Evolutionary conservation across 2,888 invertebrate genomes (phyloP), one percentile per base, ranked within the genome.

Genomic region (Apodemia zela): DNA sequence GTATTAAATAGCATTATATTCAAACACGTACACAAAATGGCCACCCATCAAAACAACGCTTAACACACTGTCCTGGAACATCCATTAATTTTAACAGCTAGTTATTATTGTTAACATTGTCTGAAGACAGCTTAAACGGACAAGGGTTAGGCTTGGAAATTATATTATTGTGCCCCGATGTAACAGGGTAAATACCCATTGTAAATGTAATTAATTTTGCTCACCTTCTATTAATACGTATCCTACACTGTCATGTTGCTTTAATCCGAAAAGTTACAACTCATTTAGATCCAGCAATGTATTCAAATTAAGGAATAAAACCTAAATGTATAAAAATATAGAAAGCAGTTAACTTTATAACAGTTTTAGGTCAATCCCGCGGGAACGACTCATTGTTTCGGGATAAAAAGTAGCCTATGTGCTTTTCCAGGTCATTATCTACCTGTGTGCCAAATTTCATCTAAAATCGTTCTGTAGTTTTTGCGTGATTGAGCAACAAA

Each of bases 31-130:
- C 6, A 15, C 51, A 58, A 61, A 62, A 21, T 33, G 25, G 33
- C 45, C 33, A 59, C 58, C 29, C 18, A 47, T 47, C 64, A 62
- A 62, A 65, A 68, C 60, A 63, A 63, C 29, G 49, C 51, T 60
- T 62, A 59, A 62, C 63, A 21, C 61, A 59, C 60, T 62, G 63
- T 59, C 64, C 61, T 42, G 47, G 45, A 61, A 59, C 38, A 49
- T 60, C 49, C 66, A 68, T 68, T 68, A 68, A 66, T 68, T 64
- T 66, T 63, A 65, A 60, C 65, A 63, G 65, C 69, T 67, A 66
- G 65, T 67, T 68, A 59, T 59, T 29, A 33, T 59, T 64, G 35
- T 58, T 62, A 54, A 63, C 64, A 64, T 66, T 64, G 63, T 66
- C 61, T 54, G 65, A 66, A 66, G 66, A 67, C 66, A 47, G 54